Percentiles rank a stretch among this genome's conserved stretches.
Conservation (phyloP, 2,113 vertebrate species). For the Phrynosoma platyrhinos region DNA sequence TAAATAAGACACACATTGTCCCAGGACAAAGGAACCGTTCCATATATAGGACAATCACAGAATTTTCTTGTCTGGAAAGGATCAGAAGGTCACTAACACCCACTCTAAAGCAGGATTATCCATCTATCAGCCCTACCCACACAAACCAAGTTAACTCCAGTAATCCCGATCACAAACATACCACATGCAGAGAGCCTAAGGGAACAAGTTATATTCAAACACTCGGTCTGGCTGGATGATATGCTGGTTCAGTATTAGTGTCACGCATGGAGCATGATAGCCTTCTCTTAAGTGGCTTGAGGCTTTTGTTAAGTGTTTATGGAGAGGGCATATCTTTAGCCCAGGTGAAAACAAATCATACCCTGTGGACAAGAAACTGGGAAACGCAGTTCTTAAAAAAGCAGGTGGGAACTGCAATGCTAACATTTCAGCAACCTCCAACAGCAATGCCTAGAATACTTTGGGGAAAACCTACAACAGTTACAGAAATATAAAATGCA, state of each 20-base stretch:
- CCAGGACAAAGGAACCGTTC: neutral
- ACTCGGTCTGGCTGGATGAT: neutral
- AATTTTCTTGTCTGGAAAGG: neutral
- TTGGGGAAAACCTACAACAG: neutral
- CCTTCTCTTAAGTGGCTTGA: neutral
- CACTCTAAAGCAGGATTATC: neutral
- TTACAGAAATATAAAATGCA: neutral
- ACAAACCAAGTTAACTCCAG: neutral
- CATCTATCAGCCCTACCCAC: neutral
- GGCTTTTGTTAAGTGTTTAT: neutral
- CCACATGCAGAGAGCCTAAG: neutral
- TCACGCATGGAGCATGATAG: neutral
- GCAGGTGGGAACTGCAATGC: no score
- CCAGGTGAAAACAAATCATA: neutral
- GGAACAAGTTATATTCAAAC: neutral
- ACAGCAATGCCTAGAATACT: neutral
- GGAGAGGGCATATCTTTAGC: neutral
- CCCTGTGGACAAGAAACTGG: neutral
- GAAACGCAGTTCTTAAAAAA: neutral
- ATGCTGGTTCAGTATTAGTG: neutral
- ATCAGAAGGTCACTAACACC: constrained; percentile 2
- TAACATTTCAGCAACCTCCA: neutral
- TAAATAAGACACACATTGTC: neutral
- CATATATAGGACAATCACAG: neutral
- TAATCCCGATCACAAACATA: constrained; percentile 4